Conservation (phyloP, 2,888 invertebrate species). For the Ochropacha duplaris region DNA sequence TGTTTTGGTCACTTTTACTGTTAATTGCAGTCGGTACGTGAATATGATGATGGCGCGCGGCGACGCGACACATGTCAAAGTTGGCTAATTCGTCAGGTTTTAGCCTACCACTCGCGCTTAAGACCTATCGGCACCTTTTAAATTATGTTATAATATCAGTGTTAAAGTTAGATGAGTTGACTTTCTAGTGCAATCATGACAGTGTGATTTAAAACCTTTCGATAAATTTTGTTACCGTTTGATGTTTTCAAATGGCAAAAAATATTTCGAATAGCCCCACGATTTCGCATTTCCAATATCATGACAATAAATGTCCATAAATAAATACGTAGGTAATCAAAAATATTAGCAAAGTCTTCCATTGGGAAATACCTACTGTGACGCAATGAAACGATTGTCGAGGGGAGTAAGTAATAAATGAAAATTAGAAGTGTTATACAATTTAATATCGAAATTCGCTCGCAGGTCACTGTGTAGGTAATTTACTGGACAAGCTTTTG, state of each 20-base stretch:
- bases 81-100: too few species aligned
- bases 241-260: neutral
- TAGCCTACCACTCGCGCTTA: too few species aligned
- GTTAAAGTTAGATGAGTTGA: too few species aligned
- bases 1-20: too few species aligned
- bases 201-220: too few species aligned
- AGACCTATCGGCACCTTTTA: too few species aligned
- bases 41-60: too few species aligned
- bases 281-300: constrained; percentile 4
- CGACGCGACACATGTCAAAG: too few species aligned
- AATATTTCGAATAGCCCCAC: constrained; percentile 1
- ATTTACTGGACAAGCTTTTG: constrained; percentile 55
- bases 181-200: too few species aligned
- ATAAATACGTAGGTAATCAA: constrained; percentile 15
- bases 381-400: constrained; percentile 31
- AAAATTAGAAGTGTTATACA: constrained; percentile 27
- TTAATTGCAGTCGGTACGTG: too few species aligned
- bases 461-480: constrained; percentile 37
- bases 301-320: constrained; percentile 3
- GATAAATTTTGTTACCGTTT: too few species aligned
- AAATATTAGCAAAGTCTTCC: constrained; percentile 24
- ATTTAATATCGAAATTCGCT: constrained; percentile 37
- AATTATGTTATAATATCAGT: too few species aligned
- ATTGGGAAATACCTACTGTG: constrained; percentile 23
- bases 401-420: constrained; percentile 23